A percentile compares a stretch with the other conserved stretches of the same genome.
phyloP scores from a whole-genome alignment of 2,113 vertebrate genomes.

The Gorsachius goisagi region DNA sequence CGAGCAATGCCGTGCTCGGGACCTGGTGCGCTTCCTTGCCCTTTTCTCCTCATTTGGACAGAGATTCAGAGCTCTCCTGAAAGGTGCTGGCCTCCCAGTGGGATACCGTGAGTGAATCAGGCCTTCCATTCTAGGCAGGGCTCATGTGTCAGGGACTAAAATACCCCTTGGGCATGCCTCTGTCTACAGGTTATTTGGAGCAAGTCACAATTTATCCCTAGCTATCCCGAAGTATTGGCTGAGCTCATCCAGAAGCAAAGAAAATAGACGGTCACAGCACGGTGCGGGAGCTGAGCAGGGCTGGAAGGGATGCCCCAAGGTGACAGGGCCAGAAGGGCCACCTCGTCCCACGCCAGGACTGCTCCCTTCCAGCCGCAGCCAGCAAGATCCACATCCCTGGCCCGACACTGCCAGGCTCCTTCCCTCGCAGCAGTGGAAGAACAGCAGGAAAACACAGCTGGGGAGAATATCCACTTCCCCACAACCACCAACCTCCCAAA shows the following conservation, averaged over 20 bases:
- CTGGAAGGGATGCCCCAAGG: background rate
- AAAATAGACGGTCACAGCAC: background rate
- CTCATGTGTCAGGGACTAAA: slow-evolving; percentile 12
- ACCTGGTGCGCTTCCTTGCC: background rate
- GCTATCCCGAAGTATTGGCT: background rate
- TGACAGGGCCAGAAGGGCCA: background rate
- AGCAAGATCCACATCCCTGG: background rate
- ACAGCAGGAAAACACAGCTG: background rate
- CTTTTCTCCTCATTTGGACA: background rate
- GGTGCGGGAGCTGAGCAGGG: background rate
- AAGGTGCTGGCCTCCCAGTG: background rate
- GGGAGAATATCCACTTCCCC: background rate
- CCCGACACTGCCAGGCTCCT: background rate
- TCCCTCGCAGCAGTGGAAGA: background rate
- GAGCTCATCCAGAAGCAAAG: slow-evolving; percentile 11
- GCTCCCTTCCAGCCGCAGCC: background rate
- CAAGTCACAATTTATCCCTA: background rate
- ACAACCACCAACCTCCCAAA: background rate
- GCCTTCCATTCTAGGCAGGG: slow-evolving; percentile 8
- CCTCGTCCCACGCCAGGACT: background rate
- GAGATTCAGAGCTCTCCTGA: background rate
- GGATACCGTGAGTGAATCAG: background rate
- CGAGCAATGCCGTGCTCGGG: background rate
- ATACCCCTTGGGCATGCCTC: background rate
- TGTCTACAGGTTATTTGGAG: slow-evolving; percentile 20